Base-by-base conservation (phyloP, 2,113 vertebrate genomes). In the Axis porcinus region DNA sequence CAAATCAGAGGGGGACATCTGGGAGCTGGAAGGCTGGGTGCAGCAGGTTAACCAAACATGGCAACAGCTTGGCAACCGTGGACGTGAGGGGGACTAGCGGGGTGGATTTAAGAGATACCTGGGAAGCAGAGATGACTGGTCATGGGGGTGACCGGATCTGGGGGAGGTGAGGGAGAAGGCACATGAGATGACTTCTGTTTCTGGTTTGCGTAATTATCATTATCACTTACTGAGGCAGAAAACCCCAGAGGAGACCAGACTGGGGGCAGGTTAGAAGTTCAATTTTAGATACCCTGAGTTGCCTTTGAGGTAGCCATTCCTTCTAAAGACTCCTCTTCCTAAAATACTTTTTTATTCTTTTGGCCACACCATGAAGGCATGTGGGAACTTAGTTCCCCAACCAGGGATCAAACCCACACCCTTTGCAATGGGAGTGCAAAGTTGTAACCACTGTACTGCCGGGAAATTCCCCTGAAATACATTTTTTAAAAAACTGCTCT, bases 81-180 rank as follows among this genome's bases (percentile, higher is more conserved):
- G n/a, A 16, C 40, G 23, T 4, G 7, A 30, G 10, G 17, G 33
- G 36, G 27, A 47, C 40, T 2, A 7, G 4, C 0, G 0, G 43
- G 78, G 45, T 30, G 43, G n/a, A 45, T 13, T 6, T 17, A 58
- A 57, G 58, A 47, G 50, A 30, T 36, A 4, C 43, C 15, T 36
- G 62, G 40, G 74, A 76, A 27, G 62, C 79, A 40, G 47, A 58
- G 78, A 50, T 45, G 45, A 79, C 45, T 47, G 81, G 40, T 33
- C 17, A 4, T 47, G 21, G 23, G 43, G 52, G 78, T 1, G 10
- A 17, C 2, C 16, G 3, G 52, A 9, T 57, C 7, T 14, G 33
- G 25, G 88, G 16, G 28, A 33, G 33, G 57, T 23, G 28, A 23
- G n/a, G 79, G 30, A 21, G 21, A 86, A 55, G 23, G 55, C 52